phyloP scores from a whole-genome alignment of 2,113 vertebrate species.

The Chunga burmeisteri region DNA sequence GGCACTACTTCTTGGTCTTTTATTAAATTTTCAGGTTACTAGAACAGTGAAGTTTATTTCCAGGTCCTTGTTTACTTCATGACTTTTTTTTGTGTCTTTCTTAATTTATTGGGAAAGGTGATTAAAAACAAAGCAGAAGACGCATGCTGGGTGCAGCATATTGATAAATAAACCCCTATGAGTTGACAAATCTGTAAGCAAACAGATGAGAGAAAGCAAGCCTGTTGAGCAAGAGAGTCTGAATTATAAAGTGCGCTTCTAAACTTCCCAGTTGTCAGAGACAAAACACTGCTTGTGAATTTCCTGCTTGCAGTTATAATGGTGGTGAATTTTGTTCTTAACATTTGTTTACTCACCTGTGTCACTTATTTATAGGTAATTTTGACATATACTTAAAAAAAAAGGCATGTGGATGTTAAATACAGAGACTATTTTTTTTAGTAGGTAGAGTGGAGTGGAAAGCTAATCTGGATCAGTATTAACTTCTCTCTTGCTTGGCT shows the following conservation, averaged over 20 bases:
- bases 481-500: not conserved
- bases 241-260: not conserved
- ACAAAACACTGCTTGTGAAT: not conserved
- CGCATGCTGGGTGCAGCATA: not conserved
- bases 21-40: not conserved
- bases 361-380: not conserved
- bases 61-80: not conserved
- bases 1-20: not conserved
- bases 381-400: not conserved
- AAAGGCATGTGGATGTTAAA: not conserved
- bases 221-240: not conserved
- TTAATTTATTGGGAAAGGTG: not conserved
- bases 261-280: not conserved
- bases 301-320: not conserved
- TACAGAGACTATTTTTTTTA: not conserved
- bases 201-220: not conserved
- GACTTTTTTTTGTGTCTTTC: not conserved
- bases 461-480: not conserved
- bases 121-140: not conserved
- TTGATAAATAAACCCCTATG: not conserved
- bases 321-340: not conserved
- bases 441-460: not conserved
- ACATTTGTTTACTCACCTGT: not conserved
- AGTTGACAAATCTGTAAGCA: not conserved
- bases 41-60: not conserved